These are phyloP conservation scores for Psittacara wagleri DNA, from an alignment of 2,113 vertebrate species.

Conservation along the genomic window DNA sequence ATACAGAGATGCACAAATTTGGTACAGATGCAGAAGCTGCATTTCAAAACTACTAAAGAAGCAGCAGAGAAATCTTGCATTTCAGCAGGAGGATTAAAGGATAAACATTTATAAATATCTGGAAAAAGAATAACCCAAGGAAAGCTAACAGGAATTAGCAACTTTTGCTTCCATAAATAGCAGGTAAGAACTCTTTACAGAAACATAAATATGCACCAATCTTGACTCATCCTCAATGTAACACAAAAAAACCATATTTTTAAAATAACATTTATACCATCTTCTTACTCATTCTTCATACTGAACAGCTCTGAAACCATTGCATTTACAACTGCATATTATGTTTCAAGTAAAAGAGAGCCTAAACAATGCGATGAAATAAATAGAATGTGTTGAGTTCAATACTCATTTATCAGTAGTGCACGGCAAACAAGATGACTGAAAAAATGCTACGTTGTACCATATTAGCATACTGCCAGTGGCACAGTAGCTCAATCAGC, in stretches of 20 bases:
- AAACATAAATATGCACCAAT: neutral
- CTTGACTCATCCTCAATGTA: neutral
- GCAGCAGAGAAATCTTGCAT: neutral
- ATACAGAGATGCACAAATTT: neutral
- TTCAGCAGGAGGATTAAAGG: neutral
- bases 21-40: neutral
- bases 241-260: neutral
- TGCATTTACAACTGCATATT: neutral
- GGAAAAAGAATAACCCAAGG: neutral
- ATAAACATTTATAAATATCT: constrained; percentile 13
- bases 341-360: neutral
- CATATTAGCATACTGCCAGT: neutral
- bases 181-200: neutral
- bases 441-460: neutral
- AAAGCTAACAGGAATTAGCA: constrained; percentile 2
- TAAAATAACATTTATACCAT: neutral
- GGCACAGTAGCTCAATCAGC: neutral
- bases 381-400: constrained; percentile 23
- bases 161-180: constrained; percentile 7
- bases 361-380: neutral
- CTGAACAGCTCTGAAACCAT: neutral
- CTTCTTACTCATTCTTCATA: neutral
- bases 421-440: neutral
- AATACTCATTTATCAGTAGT: neutral
- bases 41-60: neutral